Base-by-base conservation (phyloP, 2,797 vertebrate species). In the Avahi laniger region DNA sequence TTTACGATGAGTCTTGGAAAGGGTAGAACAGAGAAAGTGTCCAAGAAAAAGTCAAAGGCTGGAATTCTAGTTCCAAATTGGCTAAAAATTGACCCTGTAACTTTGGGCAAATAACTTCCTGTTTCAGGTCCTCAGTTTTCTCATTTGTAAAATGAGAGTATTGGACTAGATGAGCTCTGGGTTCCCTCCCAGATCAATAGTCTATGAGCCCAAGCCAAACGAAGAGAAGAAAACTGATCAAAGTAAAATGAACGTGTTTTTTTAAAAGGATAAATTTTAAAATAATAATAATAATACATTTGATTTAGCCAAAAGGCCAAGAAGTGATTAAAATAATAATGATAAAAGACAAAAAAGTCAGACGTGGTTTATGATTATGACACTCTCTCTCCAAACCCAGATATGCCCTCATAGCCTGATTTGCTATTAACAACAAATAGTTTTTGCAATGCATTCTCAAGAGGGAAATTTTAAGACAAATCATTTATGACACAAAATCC, bases 381-480 rank as follows among this genome's bases (percentile, higher is more conserved):
- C 43, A 5, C 35, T 22, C 1, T 46, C 81, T 91, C 48, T 70
- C 54, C 83, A 54, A 89, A 83, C 28, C 57, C 57, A 96, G 63
- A 95, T 35, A 3, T 35, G 46, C 35, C 54, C 46, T 79, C 61
- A n/a, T 46, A 93, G 43, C 24, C 65, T 33, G 24, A 7, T 52
- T 50, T 88, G 67, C 83, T 57, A 90, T 76, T 80, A 80, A 80
- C 80, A 85, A 82, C 3, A 22, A 91, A 89, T n/a, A 28, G 18
- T 14, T 83, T 93, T 87, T 67, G n/a, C 52, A 79, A 57, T 57
- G 24, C 7, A 41, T 30, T 79, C 50, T 79, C 76, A 54, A 54
- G 75, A 48, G 54, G 46, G 73, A 95, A 63, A 90, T 46, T 91
- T 95, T 46, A 94, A 94, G 61, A 82, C 72, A 93, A 81, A 78